These are phyloP conservation scores for Tyrannus savana DNA, from an alignment of 2,113 vertebrate genomes.

Conservation along the genomic window DNA sequence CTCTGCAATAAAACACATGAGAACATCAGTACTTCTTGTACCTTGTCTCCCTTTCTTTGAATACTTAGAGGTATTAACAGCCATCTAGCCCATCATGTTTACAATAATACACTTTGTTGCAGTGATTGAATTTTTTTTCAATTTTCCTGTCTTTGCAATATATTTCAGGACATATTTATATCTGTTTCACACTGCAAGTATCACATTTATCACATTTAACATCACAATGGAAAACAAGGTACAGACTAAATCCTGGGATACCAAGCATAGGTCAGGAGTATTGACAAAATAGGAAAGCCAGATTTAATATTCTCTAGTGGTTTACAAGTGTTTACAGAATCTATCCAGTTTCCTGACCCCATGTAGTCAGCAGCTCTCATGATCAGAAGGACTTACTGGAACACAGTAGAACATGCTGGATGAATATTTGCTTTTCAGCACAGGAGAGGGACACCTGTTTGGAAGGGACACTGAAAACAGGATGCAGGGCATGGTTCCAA, in stretches of 20 bases:
- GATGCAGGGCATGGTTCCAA: not conserved
- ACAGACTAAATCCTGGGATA: not conserved
- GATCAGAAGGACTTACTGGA: not conserved
- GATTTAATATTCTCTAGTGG: not conserved
- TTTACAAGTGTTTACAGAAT: slow-evolving; percentile 20
- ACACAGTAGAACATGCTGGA: not conserved
- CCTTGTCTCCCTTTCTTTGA: not conserved
- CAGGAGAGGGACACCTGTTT: slow-evolving; percentile 1
- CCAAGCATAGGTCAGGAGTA: not conserved
- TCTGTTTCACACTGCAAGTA: not conserved
- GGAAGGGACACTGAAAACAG: not conserved
- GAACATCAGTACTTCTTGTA: not conserved
- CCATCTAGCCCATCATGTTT: not conserved
- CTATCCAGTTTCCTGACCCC: not conserved
- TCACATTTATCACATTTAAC: not conserved
- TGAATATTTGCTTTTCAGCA: not conserved
- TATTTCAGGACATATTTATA: not conserved
- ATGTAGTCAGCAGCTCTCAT: not conserved
- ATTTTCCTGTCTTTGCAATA: not conserved
- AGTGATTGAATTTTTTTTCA: not conserved
- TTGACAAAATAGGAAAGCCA: not conserved
- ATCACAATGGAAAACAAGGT: not conserved
- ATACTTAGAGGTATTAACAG: not conserved
- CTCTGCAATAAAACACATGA: not conserved
- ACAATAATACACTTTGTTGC: not conserved